These are phyloP conservation scores for Chrysolina oricalcia DNA, from an alignment of 2,888 invertebrate genomes.

Conservation along the genomic window DNA sequence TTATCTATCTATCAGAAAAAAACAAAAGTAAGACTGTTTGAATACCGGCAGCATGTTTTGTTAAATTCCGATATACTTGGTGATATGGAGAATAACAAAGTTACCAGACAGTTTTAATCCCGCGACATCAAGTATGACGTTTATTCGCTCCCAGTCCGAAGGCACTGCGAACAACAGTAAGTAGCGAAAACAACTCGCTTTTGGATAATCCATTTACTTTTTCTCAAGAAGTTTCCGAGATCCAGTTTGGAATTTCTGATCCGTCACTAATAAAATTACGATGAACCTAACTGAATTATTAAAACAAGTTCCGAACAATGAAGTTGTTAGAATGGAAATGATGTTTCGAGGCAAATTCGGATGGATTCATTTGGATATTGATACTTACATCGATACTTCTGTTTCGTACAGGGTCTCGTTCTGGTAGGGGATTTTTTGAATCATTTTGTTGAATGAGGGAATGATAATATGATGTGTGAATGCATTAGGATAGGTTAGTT, in stretches of 20 bases:
- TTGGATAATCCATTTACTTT: constrained; percentile 22
- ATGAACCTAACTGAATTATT: constrained; percentile 38
- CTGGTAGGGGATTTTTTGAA: too few relatives aligned
- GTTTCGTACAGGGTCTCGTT: neutral
- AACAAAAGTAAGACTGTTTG: too few relatives aligned
- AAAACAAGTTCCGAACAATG: constrained; percentile 36
- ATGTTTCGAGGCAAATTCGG: constrained; percentile 29
- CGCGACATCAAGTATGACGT: neutral
- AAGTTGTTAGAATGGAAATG: constrained; percentile 41
- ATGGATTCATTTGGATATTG: neutral
- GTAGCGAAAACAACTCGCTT: constrained; percentile 14
- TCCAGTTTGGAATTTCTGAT: constrained; percentile 28
- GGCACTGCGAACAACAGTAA: neutral
- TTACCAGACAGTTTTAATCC: neutral
- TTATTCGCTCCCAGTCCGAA: neutral
- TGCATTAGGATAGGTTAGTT: too few relatives aligned
- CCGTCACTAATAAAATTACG: constrained; percentile 36
- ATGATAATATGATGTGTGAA: too few relatives aligned
- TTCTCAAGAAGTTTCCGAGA: constrained; percentile 11
- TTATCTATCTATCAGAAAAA: too few relatives aligned
- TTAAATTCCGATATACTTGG: neutral
- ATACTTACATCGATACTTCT: neutral
- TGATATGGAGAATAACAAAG: neutral
- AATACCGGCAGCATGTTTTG: too few relatives aligned
- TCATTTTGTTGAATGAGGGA: too few relatives aligned